These are phyloP conservation scores for Oryzias celebensis DNA, from an alignment of 2,113 vertebrate genomes.

Conservation along the genomic window DNA sequence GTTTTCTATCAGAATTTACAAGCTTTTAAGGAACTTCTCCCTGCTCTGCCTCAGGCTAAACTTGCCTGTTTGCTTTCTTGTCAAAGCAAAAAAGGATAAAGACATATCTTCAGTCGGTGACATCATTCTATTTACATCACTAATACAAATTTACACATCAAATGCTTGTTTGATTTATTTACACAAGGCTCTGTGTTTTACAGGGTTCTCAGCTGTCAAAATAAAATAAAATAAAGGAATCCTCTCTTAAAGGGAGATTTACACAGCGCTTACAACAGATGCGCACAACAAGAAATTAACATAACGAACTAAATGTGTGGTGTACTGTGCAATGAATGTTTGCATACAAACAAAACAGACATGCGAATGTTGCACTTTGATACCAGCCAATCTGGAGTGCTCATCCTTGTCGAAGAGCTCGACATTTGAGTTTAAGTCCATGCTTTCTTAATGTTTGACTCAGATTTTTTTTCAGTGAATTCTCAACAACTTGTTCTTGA, in stretches of 20 bases:
- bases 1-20: slow-evolving; percentile 53
- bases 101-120: slow-evolving; percentile 52
- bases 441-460: neutral
- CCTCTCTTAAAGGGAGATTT: slow-evolving; percentile 21
- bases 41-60: slow-evolving; percentile 62
- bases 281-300: slow-evolving; percentile 11
- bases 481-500: neutral
- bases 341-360: slow-evolving; percentile 19
- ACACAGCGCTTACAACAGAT: slow-evolving; percentile 9
- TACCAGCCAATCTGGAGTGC: slow-evolving; percentile 1
- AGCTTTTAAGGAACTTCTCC: slow-evolving; percentile 67
- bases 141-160: slow-evolving; percentile 73
- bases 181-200: slow-evolving; percentile 37
- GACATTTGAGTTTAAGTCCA: neutral
- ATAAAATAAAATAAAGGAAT: slow-evolving; percentile 32
- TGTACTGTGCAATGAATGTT: slow-evolving; percentile 9
- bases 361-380: slow-evolving; percentile 37
- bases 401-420: neutral
- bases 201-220: slow-evolving; percentile 20
- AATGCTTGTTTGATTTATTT: slow-evolving; percentile 51
- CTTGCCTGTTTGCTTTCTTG: slow-evolving; percentile 64
- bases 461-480: neutral
- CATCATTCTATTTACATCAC: slow-evolving; percentile 55
- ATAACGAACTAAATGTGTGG: slow-evolving; percentile 9
- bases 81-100: slow-evolving; percentile 52